Conservation (phyloP, 2,888 invertebrate species). For the Agrilus cyanescens region DNA sequence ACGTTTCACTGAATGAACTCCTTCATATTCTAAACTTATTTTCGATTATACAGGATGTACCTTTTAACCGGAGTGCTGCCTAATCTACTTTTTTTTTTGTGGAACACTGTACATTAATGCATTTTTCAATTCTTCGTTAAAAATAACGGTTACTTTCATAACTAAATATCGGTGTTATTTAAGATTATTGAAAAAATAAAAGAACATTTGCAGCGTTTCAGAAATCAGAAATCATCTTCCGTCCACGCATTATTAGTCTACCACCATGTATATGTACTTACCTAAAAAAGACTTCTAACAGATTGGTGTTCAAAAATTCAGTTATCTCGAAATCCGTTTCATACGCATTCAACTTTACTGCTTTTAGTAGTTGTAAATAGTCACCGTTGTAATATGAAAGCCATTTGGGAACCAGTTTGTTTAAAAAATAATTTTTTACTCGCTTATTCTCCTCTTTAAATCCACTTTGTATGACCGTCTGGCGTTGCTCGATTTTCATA, state of each 20-base stretch:
- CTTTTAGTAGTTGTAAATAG: slow-evolving; percentile 7
- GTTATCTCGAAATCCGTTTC: slow-evolving; percentile 10
- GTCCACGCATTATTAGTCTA: background rate
- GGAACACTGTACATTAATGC: too few species aligned
- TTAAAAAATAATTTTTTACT: slow-evolving; percentile 34
- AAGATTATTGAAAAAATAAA: too few species aligned
- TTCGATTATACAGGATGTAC: too few species aligned
- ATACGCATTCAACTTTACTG: slow-evolving; percentile 10
- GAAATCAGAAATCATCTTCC: background rate
- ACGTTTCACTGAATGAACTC: too few species aligned
- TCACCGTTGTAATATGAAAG: slow-evolving; percentile 39
- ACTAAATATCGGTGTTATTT: too few species aligned
- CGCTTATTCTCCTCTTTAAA: slow-evolving; percentile 38
- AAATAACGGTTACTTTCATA: too few species aligned
- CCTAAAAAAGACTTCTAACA: slow-evolving; percentile 22
- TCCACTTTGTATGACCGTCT: slow-evolving; percentile 40
- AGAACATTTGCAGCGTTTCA: background rate
- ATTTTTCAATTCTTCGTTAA: too few species aligned
- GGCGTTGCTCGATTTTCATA: slow-evolving; percentile 43
- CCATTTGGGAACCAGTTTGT: slow-evolving; percentile 60
- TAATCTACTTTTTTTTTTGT: too few species aligned
- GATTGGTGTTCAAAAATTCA: slow-evolving; percentile 8
- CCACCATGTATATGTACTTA: slow-evolving; percentile 27
- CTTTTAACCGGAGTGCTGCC: too few species aligned
- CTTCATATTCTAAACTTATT: too few species aligned